Evolutionary conservation across 2,797 vertebrate species (phyloP), one percentile per base, ranked within the genome.

Genomic region (Diplodus sargus): DNA sequence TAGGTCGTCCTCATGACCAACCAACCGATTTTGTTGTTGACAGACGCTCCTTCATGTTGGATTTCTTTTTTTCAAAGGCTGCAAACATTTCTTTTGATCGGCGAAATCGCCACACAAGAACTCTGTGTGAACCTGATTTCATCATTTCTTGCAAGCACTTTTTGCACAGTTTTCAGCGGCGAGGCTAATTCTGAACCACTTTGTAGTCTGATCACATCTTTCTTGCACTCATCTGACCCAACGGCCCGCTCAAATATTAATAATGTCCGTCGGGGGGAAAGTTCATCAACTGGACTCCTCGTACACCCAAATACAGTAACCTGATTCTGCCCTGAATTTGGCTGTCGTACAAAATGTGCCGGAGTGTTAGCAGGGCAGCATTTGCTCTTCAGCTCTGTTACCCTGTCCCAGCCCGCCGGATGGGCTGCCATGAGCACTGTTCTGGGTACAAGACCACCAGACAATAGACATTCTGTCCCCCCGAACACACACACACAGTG

Each of bases 391-490:
- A 43, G 43, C 42, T 62, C 74, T 77, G 71, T 65, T 60, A 34
- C 16, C 5, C 11, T 71, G 49, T 45, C 28, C 39, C 34, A 78
- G 67, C 66, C 63, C 25, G 57, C 11, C 4, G 47, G 56, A 54
- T 72, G 78, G 75, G 63, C 65, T 70, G 57, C 49, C 65, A 76
- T 39, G 73, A 61, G 66, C 58, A 10, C 70, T 65, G 66, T 45
- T 72, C 70, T 82, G 73, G 59, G 62, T 63, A 63, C 58, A 73
- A 61, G 65, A 69, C 65, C 51, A 77, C 51, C 68, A 82, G 69
- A 93, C 90, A 94, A 92, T 89, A 81, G 84, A 74, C 78, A 85
- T 84, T 90, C 76, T 75, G 82, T 73, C 64, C 52, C 39, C 66
- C 17, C 22, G 49, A 2, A 2, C 57, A 58, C 68, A 76, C 68